phyloP scores from a whole-genome alignment of 2,888 invertebrate species.

The Sphaerophoria rueppellii region DNA sequence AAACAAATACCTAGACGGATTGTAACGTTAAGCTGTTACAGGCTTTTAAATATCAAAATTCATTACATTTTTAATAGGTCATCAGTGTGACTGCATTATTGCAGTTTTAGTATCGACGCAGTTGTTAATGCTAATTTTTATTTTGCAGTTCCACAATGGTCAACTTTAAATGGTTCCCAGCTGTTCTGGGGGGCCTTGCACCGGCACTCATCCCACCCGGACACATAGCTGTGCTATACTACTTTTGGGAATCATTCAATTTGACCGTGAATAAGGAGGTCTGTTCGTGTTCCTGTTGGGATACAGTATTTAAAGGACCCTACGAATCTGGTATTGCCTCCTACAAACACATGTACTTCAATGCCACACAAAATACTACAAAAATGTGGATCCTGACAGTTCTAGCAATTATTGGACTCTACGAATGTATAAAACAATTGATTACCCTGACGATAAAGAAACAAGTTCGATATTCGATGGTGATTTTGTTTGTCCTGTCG shows the following conservation, averaged over 20 bases:
- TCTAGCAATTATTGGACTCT: conserved; percentile 84
- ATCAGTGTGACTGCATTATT: no score
- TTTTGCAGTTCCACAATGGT: conserved; percentile 76
- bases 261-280: conserved; percentile 85
- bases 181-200: conserved; percentile 81
- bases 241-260: conserved; percentile 87
- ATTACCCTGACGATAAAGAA: conserved; percentile 83
- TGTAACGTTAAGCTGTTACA: no score
- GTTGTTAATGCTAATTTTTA: not conserved
- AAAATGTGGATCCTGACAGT: conserved; percentile 87
- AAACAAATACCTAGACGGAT: no score
- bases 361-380: conserved; percentile 85
- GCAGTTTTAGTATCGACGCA: no score
- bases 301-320: conserved; percentile 89
- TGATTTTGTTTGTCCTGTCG: conserved; percentile 85
- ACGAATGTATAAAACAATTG: conserved; percentile 85
- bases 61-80: no score
- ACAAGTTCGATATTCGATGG: conserved; percentile 85
- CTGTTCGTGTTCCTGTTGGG: conserved; percentile 90
- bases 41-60: no score
- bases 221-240: conserved; percentile 85
- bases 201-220: conserved; percentile 85
- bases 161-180: conserved; percentile 81
- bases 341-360: conserved; percentile 88
- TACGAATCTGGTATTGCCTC: conserved; percentile 88